Evolutionary conservation across 2,113 vertebrate species (phyloP), one percentile per base, ranked within the genome.

Genomic region (Loxodonta africana): DNA sequence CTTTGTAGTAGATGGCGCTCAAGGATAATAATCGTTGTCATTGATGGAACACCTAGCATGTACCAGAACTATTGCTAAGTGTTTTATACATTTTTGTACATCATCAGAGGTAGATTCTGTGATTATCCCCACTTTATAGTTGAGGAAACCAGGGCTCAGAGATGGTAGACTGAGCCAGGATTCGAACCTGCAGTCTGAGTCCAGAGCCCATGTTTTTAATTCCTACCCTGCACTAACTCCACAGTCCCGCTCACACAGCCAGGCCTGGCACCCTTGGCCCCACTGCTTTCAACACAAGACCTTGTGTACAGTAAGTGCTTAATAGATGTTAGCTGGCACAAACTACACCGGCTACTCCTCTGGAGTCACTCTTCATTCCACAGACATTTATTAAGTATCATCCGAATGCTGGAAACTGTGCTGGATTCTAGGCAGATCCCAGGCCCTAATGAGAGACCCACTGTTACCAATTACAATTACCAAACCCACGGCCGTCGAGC

Each of bases 291-390:
- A 9, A 12, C 8, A 4, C 33, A 20, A 76, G 57, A 2, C 10
- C 1, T 53, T 30, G n/a, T 10, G 1, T 8, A 1, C 6, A 30
- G 44, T 0, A 46, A 26, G 46, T 2, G 28, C 74, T 73, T 14
- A 0, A 1, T 1, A 4, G 41, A 0, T 17, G 6, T 9, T 0
- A 21, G n/a, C 21, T 21, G 21, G 25, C 5, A n/a, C 26, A 37
- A 6, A n/a, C 20, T 0, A 44, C 46, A 9, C 23, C 11, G 9
- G 63, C 14, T 12, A 0, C 46, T 37, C 20, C n/a, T 37, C 53
- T 8, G 10, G 6, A 23, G 9, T 23, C n/a, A 20, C 41, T 5
- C 4, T 62, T n/a, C 5, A 30, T 6, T 17, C 44, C 8, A 18
- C 48, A 30, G 18, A 81, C 1, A 7, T 48, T 83, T 60, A 60